Conservation (phyloP, 2,797 vertebrate genomes). For the Hydrolagus colliei region DNA sequence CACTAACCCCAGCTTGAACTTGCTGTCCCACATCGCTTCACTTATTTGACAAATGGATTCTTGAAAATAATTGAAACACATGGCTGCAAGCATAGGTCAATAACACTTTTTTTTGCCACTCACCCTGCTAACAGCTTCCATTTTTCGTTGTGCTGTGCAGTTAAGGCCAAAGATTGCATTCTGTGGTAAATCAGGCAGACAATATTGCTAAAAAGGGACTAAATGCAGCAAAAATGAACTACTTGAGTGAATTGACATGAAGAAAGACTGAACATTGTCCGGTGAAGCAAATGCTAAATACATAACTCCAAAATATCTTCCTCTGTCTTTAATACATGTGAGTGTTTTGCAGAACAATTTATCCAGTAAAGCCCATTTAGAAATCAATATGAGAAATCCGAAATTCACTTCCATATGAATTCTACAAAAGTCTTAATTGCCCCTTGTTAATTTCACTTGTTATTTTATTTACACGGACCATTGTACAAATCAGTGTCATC, state of each 20-base stretch:
- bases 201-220: constrained; percentile 80
- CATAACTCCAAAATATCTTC: no score
- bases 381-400: no score
- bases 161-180: constrained; percentile 84
- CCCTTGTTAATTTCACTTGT: no score
- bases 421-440: no score
- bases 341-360: no score
- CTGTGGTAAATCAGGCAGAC: constrained; percentile 91
- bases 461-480: no score
- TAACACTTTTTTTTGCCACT: constrained; percentile 78
- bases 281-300: constrained; percentile 62
- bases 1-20: constrained; percentile 97
- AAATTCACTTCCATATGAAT: no score
- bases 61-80: constrained; percentile 99
- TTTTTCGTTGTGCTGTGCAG: constrained; percentile 80
- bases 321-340: no score
- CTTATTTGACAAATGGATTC: constrained; percentile 96
- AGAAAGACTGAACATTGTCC: constrained; percentile 63
- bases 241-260: constrained; percentile 66
- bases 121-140: constrained; percentile 89
- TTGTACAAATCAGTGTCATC: no score
- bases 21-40: constrained; percentile 78
- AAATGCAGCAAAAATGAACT: constrained; percentile 71
- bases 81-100: constrained; percentile 97
- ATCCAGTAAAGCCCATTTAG: no score